phyloP scores from a whole-genome alignment of 2,888 invertebrate species.

The Hirtodrosophila duncani region DNA sequence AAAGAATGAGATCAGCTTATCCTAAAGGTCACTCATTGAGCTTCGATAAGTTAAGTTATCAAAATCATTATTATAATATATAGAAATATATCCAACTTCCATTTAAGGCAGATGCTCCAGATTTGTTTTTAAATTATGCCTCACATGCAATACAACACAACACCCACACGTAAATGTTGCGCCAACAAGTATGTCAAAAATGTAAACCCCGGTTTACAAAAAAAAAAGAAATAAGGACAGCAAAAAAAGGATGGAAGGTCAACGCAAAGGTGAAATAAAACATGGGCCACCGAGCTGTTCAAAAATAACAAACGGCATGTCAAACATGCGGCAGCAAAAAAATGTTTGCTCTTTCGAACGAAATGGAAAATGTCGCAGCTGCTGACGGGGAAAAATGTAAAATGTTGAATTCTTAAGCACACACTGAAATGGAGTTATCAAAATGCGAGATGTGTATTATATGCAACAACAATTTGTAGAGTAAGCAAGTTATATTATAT shows the following conservation, averaged over 20 bases:
- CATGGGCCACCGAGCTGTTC: constrained; percentile 38
- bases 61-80: too few species aligned
- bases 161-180: too few species aligned
- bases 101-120: too few species aligned
- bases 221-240: constrained; percentile 7
- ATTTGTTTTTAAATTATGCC: too few species aligned
- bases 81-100: too few species aligned
- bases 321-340: constrained; percentile 44
- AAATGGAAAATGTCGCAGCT: constrained; percentile 38
- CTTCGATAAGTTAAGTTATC: too few species aligned
- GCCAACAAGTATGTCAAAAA: constrained; percentile 29
- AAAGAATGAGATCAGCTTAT: too few species aligned
- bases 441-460: too few species aligned
- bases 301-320: constrained; percentile 66
- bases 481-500: too few species aligned
- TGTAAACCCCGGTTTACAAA: constrained; percentile 23
- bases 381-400: constrained; percentile 46
- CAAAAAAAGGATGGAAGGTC: constrained; percentile 5
- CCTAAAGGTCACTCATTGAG: too few species aligned
- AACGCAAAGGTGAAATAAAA: constrained; percentile 23
- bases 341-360: constrained; percentile 27
- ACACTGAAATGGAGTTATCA: constrained; percentile 18
- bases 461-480: too few species aligned
- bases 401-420: background rate
- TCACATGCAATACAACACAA: too few species aligned